phyloP scores from a whole-genome alignment of 2,888 invertebrate species.

The Drosophila setosimentum region DNA sequence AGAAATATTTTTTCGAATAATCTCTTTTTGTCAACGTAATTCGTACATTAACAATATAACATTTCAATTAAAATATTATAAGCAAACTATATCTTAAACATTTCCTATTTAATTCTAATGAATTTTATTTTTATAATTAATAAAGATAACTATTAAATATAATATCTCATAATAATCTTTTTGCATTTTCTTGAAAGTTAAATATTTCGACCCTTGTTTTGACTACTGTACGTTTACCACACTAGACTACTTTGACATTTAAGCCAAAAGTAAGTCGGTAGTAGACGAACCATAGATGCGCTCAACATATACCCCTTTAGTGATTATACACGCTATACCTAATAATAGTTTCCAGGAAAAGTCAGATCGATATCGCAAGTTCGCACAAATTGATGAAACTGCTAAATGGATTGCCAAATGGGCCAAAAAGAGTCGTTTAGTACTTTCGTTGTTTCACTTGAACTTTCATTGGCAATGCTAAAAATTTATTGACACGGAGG shows the following conservation, averaged over 20 bases:
- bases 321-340: constrained; percentile 8
- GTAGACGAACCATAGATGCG: constrained; percentile 25
- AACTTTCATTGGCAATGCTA: constrained; percentile 21
- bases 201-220: not conserved
- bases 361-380: constrained; percentile 48
- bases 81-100: not conserved
- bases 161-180: not conserved
- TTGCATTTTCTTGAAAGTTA: too few species aligned
- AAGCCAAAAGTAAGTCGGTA: not conserved
- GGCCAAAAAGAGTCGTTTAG: constrained; percentile 28
- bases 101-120: not conserved
- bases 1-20: not conserved
- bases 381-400: constrained; percentile 57
- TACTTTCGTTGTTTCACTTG: constrained; percentile 11
- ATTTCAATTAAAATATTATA: not conserved
- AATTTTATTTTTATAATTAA: not conserved
- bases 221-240: constrained; percentile 6
- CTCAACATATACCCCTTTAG: constrained; percentile 17
- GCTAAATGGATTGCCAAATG: constrained; percentile 57
- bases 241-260: not conserved
- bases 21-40: not conserved
- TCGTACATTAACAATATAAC: not conserved
- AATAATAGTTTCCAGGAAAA: constrained; percentile 34
- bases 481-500: constrained; percentile 37
- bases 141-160: not conserved